Conservation (phyloP, 2,113 vertebrate genomes). For the Jacana jacana region DNA sequence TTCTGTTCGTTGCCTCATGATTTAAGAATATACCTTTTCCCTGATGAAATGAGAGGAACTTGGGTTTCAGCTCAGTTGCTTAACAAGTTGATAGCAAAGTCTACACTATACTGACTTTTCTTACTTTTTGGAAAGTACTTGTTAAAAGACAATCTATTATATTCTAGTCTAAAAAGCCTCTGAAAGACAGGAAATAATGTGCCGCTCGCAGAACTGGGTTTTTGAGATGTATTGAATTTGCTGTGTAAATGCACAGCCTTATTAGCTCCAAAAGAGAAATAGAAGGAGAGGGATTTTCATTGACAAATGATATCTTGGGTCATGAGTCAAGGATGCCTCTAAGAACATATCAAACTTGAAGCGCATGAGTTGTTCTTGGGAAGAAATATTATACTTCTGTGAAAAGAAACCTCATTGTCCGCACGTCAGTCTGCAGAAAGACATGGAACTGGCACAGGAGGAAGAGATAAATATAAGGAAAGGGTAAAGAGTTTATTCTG, state of each 20-base stretch:
- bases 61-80: slow-evolving; percentile 6
- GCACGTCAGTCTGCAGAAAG: background rate
- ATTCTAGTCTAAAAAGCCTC: slow-evolving; percentile 1
- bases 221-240: background rate
- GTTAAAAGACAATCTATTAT: slow-evolving; percentile 25
- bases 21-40: slow-evolving; percentile 35
- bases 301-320: slow-evolving; percentile 22
- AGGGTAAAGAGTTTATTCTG: background rate
- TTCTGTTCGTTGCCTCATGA: background rate
- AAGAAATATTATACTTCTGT: background rate
- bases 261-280: slow-evolving; percentile 10
- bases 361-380: background rate
- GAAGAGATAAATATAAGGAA: background rate
- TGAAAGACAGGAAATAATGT: slow-evolving; percentile 41
- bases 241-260: slow-evolving; percentile 46
- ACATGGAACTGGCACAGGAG: background rate
- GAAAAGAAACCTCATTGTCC: background rate
- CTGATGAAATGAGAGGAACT: slow-evolving; percentile 9
- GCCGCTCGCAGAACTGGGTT: background rate
- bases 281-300: background rate
- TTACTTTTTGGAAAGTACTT: background rate
- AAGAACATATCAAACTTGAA: background rate
- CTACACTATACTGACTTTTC: background rate
- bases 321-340: background rate
- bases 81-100: slow-evolving; percentile 24